phyloP scores from a whole-genome alignment of 2,888 invertebrate genomes.

The Sisyra terminalis region DNA sequence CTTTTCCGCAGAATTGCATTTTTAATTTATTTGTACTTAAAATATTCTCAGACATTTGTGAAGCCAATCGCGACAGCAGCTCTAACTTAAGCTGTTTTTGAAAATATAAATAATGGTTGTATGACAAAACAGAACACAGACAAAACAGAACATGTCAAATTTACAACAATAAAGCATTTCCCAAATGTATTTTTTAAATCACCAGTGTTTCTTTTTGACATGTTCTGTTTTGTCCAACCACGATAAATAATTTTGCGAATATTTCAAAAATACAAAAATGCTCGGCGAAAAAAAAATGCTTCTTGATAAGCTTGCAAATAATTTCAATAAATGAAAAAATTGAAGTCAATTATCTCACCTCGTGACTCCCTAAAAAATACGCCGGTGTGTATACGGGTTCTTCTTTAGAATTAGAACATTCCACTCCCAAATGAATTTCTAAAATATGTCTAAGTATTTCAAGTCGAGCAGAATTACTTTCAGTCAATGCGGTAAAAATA shows the following conservation, averaged over 20 bases:
- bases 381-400: slow-evolving; percentile 37
- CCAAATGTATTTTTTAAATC: too few species aligned
- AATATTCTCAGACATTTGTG: slow-evolving; percentile 29
- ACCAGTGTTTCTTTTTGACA: too few species aligned
- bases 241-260: too few species aligned
- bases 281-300: slow-evolving; percentile 7
- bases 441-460: slow-evolving; percentile 66
- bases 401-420: slow-evolving; percentile 29
- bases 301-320: slow-evolving; percentile 3
- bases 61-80: slow-evolving; percentile 43
- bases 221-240: too few species aligned
- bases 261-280: not conserved
- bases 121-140: not conserved
- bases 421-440: slow-evolving; percentile 48
- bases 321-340: slow-evolving; percentile 9
- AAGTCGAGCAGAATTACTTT: slow-evolving; percentile 51
- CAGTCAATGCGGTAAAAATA: slow-evolving; percentile 36
- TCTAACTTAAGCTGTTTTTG: slow-evolving; percentile 48
- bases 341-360: too few species aligned
- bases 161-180: not conserved
- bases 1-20: slow-evolving; percentile 57
- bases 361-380: slow-evolving; percentile 68
- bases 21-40: slow-evolving; percentile 39
- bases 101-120: not conserved
- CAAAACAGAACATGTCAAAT: too few species aligned